Percentiles rank a stretch among this genome's conserved stretches.
Conservation (phyloP, 53 echinoderm and acorn worm genomes). For the Patiria pectinifera region DNA sequence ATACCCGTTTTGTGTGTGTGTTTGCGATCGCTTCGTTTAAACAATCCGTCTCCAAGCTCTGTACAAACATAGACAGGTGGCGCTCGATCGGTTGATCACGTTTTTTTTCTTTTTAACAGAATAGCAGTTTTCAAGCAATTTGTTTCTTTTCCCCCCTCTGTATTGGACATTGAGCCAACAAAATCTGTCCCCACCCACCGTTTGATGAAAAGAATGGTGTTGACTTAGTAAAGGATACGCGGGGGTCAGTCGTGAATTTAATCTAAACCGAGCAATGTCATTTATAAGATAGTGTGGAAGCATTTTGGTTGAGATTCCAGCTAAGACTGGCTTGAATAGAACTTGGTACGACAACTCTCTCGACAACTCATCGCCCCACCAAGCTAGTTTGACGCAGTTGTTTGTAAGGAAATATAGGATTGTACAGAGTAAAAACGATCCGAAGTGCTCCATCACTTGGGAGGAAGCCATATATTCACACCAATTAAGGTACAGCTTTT, state of each 20-base stretch:
- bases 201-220: background rate
- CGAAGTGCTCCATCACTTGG: no score
- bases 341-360: no score
- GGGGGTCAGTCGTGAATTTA: background rate
- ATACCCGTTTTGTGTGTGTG: background rate
- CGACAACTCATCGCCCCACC: no score
- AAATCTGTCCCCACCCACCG: background rate
- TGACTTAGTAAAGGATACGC: background rate
- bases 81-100: background rate
- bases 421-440: background rate
- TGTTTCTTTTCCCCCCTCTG: background rate
- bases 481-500: background rate
- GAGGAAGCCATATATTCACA: background rate
- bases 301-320: background rate
- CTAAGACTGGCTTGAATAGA: no score
- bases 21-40: constrained; percentile 12
- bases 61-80: constrained; percentile 39
- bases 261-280: background rate
- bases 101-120: background rate
- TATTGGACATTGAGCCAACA: background rate
- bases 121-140: background rate
- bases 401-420: background rate
- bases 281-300: background rate
- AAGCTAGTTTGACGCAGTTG: background rate
- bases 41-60: constrained; percentile 15